Evolutionary conservation across 2,888 invertebrate species (phyloP).

Genomic region (Acanthococcus lagerstroemiae): DNA sequence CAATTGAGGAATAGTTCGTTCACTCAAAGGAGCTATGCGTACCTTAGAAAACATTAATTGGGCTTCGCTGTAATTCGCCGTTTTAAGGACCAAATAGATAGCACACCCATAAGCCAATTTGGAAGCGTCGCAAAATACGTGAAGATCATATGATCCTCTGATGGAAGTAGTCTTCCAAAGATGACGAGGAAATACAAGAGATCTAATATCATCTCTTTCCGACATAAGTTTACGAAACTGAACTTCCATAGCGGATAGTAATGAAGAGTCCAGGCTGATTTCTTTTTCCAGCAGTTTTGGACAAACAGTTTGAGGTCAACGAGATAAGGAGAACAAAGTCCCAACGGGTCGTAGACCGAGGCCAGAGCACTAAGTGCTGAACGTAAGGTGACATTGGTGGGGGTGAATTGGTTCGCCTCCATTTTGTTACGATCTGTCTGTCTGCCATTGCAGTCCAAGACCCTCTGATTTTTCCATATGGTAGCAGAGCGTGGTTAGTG

Average conservation of each 20-base stretch:
- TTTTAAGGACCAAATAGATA: not conserved
- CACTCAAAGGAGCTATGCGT: not conserved
- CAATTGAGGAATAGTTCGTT: not conserved
- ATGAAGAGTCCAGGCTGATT: not conserved
- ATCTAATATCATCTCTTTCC: not conserved
- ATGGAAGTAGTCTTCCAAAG: not conserved
- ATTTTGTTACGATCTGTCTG: no score
- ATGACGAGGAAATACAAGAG: not conserved
- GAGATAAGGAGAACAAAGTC: not conserved
- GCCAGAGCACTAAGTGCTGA: not conserved
- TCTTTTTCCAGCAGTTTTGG: not conserved
- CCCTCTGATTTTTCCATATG: no score
- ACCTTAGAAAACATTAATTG: not conserved
- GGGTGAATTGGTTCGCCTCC: no score
- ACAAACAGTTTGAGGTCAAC: not conserved
- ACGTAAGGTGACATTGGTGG: no score
- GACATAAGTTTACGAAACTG: not conserved
- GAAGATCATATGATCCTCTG: not conserved
- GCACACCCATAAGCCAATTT: not conserved
- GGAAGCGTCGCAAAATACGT: slow-evolving; percentile 1
- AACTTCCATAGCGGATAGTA: not conserved
- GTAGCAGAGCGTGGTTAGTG: no score
- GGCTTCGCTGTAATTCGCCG: not conserved
- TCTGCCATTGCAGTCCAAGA: no score
- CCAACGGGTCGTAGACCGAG: not conserved